phyloP scores from a whole-genome alignment of 2,888 invertebrate species.

The Platerodrilus igneus region DNA sequence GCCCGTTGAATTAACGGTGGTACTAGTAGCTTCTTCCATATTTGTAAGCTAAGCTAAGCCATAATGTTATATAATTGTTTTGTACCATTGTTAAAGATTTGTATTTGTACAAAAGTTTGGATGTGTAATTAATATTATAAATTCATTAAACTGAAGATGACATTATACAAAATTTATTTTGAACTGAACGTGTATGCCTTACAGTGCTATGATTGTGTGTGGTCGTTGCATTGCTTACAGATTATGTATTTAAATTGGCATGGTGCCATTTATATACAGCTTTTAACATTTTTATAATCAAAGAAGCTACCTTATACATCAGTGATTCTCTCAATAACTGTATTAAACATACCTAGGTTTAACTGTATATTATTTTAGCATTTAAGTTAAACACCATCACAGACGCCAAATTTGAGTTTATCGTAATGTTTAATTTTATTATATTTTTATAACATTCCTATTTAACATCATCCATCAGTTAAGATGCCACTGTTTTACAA shows the following conservation, averaged over 20 bases:
- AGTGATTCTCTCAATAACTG: too few relatives aligned
- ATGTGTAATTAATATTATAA: too few relatives aligned
- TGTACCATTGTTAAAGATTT: constrained; percentile 5
- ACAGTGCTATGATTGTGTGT: constrained; percentile 25
- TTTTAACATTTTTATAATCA: constrained; percentile 20
- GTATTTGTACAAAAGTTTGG: not conserved
- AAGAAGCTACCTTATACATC: constrained; percentile 13
- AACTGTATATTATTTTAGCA: constrained; percentile 17
- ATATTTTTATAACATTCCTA: constrained; percentile 19
- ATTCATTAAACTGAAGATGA: too few relatives aligned
- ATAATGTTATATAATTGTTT: constrained; percentile 5
- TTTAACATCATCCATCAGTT: constrained; percentile 4
- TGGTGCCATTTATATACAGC: too few relatives aligned
- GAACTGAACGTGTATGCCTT: constrained; percentile 22
- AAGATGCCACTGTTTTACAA: constrained; percentile 10
- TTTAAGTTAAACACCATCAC: constrained; percentile 4
- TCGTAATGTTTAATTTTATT: constrained; percentile 12
- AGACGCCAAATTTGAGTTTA: constrained; percentile 12
- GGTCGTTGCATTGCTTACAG: too few relatives aligned
- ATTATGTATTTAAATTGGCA: constrained; percentile 14
- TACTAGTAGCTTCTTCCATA: constrained; percentile 7
- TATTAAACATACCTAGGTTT: constrained; percentile 11
- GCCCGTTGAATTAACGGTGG: too few relatives aligned
- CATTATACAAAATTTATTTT: constrained; percentile 16
- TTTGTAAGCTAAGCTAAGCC: constrained; percentile 7